Conservation (phyloP, 2,113 vertebrate genomes). For the Percina caprodes region DNA sequence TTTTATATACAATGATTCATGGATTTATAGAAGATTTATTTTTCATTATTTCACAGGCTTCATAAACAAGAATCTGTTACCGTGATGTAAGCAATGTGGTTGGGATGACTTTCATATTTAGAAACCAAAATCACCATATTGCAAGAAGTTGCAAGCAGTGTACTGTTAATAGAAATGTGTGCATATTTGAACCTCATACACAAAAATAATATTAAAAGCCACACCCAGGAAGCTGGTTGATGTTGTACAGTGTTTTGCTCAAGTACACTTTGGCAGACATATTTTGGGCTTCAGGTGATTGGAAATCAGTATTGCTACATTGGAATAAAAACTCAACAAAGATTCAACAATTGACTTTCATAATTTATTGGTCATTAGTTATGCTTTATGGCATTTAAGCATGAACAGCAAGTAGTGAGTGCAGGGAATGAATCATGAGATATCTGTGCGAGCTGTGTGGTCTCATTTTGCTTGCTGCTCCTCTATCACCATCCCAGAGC, state of each 20-base stretch:
- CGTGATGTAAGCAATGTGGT: slow-evolving; percentile 4
- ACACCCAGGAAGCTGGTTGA: slow-evolving; percentile 7
- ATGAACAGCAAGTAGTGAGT: not conserved
- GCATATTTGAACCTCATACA: slow-evolving; percentile 28
- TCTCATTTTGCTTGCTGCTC: slow-evolving; percentile 44
- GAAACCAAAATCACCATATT: slow-evolving; percentile 33
- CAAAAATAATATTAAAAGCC: slow-evolving; percentile 37
- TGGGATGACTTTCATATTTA: slow-evolving; percentile 22
- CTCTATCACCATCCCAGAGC: slow-evolving; percentile 66
- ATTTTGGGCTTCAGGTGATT: not conserved
- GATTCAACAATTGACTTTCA: not conserved
- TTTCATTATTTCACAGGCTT: not conserved
- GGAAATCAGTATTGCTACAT: not conserved
- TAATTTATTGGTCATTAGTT: slow-evolving; percentile 63
- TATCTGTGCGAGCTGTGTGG: not conserved
- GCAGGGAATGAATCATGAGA: slow-evolving; percentile 21
- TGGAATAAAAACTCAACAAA: slow-evolving; percentile 20
- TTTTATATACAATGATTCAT: not conserved
- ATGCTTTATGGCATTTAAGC: slow-evolving; percentile 19
- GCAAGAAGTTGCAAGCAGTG: not conserved
- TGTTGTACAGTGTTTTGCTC: slow-evolving; percentile 20
- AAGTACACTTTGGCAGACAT: not conserved
- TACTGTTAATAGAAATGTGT: slow-evolving; percentile 45
- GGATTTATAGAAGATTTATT: not conserved
- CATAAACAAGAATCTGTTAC: not conserved